Percentiles rank a stretch among this genome's conserved stretches.
Conservation (phyloP, 2,113 vertebrate species). For the Fulmarus glacialis region DNA sequence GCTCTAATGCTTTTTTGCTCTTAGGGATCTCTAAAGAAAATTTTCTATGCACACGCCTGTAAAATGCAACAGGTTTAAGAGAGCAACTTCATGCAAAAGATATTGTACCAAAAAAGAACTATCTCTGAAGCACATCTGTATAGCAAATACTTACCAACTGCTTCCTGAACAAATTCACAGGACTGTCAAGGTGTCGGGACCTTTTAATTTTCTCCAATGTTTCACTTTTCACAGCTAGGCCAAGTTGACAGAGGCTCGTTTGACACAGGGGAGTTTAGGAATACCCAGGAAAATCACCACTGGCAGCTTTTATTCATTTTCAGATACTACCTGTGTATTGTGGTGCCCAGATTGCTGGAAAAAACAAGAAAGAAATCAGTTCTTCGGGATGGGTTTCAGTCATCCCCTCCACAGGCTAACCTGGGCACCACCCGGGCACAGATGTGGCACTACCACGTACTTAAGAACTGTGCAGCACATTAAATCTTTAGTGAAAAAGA, state of each 20-base stretch:
- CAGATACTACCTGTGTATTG: not conserved
- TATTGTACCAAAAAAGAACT: not conserved
- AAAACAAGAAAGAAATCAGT: not conserved
- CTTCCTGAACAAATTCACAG: not conserved
- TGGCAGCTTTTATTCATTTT: not conserved
- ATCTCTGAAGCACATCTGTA: not conserved
- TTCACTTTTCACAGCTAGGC: not conserved
- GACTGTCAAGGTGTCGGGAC: accelerated
- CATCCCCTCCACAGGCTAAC: not conserved
- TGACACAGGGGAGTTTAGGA: not conserved
- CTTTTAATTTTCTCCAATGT: not conserved
- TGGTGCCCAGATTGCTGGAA: not conserved
- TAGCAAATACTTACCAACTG: not conserved
- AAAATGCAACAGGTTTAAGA: not conserved
- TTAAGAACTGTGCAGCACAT: not conserved
- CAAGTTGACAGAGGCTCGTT: not conserved
- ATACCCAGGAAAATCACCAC: not conserved
- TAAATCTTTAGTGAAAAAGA: not conserved
- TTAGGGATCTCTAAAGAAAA: not conserved
- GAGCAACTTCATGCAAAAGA: not conserved
- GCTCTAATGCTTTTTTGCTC: not conserved
- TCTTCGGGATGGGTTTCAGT: not conserved
- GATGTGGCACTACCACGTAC: not conserved
- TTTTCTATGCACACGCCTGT: accelerated
- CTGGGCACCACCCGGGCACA: accelerated